A percentile compares a stretch with the other conserved stretches of the same genome.
Evolutionary conservation across 1,140 invertebrate genomes (phyloP).

Genomic region (Ephestia elutella): DNA sequence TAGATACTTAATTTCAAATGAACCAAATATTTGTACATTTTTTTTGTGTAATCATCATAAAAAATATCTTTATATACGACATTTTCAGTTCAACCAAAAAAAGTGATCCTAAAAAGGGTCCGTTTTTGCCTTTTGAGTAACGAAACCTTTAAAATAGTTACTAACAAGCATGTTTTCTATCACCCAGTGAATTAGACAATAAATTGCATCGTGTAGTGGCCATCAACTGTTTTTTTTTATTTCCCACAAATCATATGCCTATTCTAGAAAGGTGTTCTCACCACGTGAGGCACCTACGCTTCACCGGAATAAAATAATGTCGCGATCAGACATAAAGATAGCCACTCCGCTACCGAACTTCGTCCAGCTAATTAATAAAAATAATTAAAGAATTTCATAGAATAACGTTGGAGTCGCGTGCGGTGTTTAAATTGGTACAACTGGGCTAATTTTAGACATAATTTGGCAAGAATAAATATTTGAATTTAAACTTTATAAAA

Average conservation of each 20-base stretch:
- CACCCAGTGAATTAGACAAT: too few species aligned
- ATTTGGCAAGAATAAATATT: too few species aligned
- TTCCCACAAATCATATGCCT: background rate
- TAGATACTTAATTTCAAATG: too few species aligned
- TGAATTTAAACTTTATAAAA: too few species aligned
- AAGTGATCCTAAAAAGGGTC: too few species aligned
- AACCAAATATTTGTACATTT: background rate
- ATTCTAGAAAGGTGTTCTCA: background rate
- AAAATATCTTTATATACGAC: too few species aligned
- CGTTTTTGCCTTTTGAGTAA: too few species aligned
- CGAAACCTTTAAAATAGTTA: too few species aligned
- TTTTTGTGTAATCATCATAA: background rate
- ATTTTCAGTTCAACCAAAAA: too few species aligned
- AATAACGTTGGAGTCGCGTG: constrained; percentile 14
- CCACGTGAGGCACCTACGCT: constrained; percentile 26
- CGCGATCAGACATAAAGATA: constrained; percentile 60
- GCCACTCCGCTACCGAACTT: constrained; percentile 49
- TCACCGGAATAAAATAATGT: constrained; percentile 34
- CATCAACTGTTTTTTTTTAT: background rate
- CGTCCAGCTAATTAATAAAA: constrained; percentile 60
- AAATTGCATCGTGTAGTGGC: too few species aligned
- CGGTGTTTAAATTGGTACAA: background rate
- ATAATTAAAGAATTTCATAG: constrained; percentile 36
- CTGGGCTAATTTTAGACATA: too few species aligned
- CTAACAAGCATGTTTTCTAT: too few species aligned